Evolutionary conservation across 2,888 invertebrate genomes (phyloP).

Genomic region (Eilema sororculum): DNA sequence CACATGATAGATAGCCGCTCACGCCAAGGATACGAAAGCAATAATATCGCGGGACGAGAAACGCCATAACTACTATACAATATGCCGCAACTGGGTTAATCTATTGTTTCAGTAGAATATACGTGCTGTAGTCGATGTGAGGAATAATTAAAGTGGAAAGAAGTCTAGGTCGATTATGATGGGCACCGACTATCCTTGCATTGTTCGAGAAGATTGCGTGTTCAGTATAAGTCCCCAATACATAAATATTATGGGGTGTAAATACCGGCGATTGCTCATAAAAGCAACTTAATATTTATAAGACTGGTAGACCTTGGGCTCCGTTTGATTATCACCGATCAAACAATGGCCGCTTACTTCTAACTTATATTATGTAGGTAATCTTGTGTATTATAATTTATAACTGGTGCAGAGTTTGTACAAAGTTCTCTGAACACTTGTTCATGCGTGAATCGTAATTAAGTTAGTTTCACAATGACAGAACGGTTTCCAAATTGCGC

Average conservation of each 20-base stretch:
- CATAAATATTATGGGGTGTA: conserved; percentile 83
- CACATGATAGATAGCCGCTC: conserved; percentile 84
- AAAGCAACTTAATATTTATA: conserved; percentile 72
- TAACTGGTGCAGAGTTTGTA: conserved; percentile 38
- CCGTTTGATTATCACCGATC: conserved; percentile 62
- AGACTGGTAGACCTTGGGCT: conserved; percentile 70
- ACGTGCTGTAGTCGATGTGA: conserved; percentile 70
- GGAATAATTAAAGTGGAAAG: conserved; percentile 81
- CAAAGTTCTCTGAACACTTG: conserved; percentile 38
- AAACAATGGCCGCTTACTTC: conserved; percentile 59
- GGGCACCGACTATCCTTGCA: conserved; percentile 79
- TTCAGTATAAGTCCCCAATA: conserved; percentile 82
- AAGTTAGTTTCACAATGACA: conserved; percentile 62
- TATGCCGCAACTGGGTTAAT: conserved; percentile 76
- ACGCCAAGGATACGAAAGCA: conserved; percentile 84
- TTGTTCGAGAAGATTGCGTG: conserved; percentile 84
- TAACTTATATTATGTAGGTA: conserved; percentile 51
- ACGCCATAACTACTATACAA: conserved; percentile 67
- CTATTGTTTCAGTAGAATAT: conserved; percentile 80
- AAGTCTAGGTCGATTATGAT: conserved; percentile 81
- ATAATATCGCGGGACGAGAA: conserved; percentile 66
- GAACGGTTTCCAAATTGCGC: conserved; percentile 69
- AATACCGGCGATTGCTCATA: conserved; percentile 65
- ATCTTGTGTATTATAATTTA: conserved; percentile 44
- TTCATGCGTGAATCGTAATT: conserved; percentile 62